Evolutionary conservation across 2,797 vertebrate species (phyloP), one percentile per base, ranked within the genome.

Genomic region (Zenarchopterus dispar): DNA sequence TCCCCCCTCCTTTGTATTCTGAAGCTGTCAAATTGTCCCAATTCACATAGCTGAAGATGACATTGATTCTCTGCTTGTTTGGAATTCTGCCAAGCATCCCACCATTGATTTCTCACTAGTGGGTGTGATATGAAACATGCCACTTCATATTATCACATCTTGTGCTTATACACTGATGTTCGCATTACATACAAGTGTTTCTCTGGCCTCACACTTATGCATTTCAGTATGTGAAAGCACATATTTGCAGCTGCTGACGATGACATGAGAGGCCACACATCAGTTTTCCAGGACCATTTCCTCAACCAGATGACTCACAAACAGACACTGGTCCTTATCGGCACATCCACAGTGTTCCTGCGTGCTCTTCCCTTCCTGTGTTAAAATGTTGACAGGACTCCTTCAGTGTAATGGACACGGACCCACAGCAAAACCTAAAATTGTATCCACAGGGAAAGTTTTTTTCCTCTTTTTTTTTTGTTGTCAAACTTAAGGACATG

Each of bases 41-140:
- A 68, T 58, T 73, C 85, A 87, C 87, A 85, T 61, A 72, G 84
- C 87, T 56, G 77, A 58, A 84, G 77, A 87, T 82, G 84, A 82
- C 84, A 90, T 90, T 84, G 89, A 92, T 91, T 88, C 87, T 82
- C 86, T 84, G 81, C 84, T 88, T 77, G 77, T 90, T 88, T 88
- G 81, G 81, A 81, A 88, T 90, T 83, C 87, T 84, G 77, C 80
- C 82, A 83, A 63, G 53, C 62, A 53, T 80, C 83, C 36, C 6
- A 18, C 55, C 77, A 92, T 91, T 80, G 91, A 92, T 92, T 89
- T 86, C 78, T 74, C 81, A 79, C 58, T 11, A 31, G 58, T 56
- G 58, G 76, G 70, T 39, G 6, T 88, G 74, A 82, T 84, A 88
- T 90, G 81, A 89, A 86, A 89, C 80, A 70, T 75, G 74, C 65